Base-by-base conservation (phyloP, 2,797 vertebrate species). In the Mormyrus hasselquistii region DNA sequence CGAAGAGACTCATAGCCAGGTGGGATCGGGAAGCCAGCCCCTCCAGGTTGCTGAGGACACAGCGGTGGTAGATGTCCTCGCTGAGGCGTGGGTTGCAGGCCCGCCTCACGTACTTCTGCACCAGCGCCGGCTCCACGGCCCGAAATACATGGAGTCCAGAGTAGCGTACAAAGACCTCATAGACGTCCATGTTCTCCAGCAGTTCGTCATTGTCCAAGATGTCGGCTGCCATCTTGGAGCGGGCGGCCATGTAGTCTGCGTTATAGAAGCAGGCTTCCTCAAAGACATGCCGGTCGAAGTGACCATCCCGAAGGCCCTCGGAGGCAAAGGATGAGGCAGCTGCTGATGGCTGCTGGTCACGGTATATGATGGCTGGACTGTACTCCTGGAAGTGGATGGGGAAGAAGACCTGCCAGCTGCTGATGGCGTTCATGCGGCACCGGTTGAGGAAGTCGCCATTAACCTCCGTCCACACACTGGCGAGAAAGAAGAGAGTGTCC, bases 251-350 rank as follows among this genome's bases (percentile, higher is more conserved):
- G 92, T 99, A 99, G 95, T 99, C 99, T 0, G 97, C 97, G 0
- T 99, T 99, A 93, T 99, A 99, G 91, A 99, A 99, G 94, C 99
- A 99, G n/a, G 97, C 98, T 93, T 99, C 99, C 0, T 98, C 97
- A 0, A 99, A 98, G 1, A 97, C 95, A 0, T 97, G 97, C 0
- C 97, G 96, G 95, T 99, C 99, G 3, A 99, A 99, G 92, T 95
- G 97, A 14, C 98, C 99, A 0, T 98, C 97, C 12, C 91, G 93
- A 88, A 94, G 93, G 5, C 96, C 91, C 92, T 99, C 98, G 0
- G 96, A 95, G 22, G 91, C 90, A 0, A 95, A 93, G 1, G 96
- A 94, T 10, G 97, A 95, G 0, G 95, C 93, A 59, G 97, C 93
- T 0, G 96, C 94, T 0, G 97, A 96, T 47, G 97, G 96, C 88